phyloP scores from a whole-genome alignment of 2,888 invertebrate genomes.

The Cheiracanthium punctorium region DNA sequence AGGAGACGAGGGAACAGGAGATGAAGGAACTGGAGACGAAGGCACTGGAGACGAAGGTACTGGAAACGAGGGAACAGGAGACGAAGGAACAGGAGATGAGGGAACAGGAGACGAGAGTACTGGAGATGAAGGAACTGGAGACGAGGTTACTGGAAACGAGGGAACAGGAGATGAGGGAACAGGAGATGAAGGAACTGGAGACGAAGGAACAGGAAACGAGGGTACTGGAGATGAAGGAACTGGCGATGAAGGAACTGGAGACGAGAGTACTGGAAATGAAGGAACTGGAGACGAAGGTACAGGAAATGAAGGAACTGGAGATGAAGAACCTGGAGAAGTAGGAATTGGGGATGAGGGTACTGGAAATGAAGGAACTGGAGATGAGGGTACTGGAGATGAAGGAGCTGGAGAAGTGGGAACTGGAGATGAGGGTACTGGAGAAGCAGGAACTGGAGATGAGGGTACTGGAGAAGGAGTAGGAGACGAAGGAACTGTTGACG shows the following conservation, averaged over 20 bases:
- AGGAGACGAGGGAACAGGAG: conserved; percentile 10
- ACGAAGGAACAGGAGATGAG: no score
- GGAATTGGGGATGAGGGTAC: background rate
- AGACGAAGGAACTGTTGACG: conserved; percentile 8
- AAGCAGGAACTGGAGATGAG: background rate
- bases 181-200: no score
- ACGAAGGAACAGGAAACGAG: no score
- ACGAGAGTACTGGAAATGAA: background rate
- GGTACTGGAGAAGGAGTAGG: conserved; percentile 2
- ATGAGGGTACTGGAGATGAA: background rate
- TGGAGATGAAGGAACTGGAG: no score
- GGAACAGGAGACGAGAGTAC: no score
- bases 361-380: background rate
- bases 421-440: background rate
- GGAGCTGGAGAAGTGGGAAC: background rate
- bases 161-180: no score
- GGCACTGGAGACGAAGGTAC: background rate
- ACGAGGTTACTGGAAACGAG: no score
- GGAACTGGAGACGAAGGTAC: no score
- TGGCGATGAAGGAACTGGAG: background rate
- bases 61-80: background rate
- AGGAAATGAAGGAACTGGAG: no score
- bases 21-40: background rate
- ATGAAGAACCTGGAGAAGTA: no score
- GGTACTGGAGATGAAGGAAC: no score